Evolutionary conservation across 1,140 invertebrate genomes (phyloP).

Genomic region (Muscidifurax raptorellus): DNA sequence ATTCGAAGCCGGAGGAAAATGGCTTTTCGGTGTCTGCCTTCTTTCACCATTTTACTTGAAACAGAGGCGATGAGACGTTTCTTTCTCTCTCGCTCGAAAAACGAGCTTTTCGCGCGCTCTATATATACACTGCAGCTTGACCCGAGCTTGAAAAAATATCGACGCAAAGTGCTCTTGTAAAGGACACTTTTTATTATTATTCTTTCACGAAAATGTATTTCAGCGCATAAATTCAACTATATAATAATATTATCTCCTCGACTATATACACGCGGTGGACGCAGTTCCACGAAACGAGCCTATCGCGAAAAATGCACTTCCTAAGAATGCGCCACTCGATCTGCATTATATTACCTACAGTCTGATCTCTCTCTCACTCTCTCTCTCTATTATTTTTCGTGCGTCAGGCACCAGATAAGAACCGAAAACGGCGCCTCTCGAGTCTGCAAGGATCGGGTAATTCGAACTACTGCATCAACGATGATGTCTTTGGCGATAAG

Average conservation of each 20-base stretch:
- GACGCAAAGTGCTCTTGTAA: not conserved
- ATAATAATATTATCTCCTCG: no score
- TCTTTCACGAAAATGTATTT: no score
- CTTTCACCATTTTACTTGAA: not conserved
- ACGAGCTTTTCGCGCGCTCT: not conserved
- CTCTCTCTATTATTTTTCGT: not conserved
- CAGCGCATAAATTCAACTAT: no score
- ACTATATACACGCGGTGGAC: no score
- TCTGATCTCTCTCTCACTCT: not conserved
- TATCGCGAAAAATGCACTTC: not conserved
- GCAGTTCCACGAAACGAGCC: no score
- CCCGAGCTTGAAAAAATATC: not conserved
- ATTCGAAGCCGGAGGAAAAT: not conserved
- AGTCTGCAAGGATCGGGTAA: conserved; percentile 19
- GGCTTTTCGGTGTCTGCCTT: not conserved
- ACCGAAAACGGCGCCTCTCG: not conserved
- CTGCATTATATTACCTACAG: not conserved
- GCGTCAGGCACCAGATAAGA: not conserved
- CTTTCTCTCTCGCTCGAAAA: not conserved
- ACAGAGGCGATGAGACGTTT: not conserved
- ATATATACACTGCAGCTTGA: not conserved
- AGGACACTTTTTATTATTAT: no score
- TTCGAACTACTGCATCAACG: conserved; percentile 4
- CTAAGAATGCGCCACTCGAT: not conserved
- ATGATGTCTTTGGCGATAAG: not conserved